phyloP scores from a whole-genome alignment of 2,113 vertebrate genomes.

The Anhinga rufa region DNA sequence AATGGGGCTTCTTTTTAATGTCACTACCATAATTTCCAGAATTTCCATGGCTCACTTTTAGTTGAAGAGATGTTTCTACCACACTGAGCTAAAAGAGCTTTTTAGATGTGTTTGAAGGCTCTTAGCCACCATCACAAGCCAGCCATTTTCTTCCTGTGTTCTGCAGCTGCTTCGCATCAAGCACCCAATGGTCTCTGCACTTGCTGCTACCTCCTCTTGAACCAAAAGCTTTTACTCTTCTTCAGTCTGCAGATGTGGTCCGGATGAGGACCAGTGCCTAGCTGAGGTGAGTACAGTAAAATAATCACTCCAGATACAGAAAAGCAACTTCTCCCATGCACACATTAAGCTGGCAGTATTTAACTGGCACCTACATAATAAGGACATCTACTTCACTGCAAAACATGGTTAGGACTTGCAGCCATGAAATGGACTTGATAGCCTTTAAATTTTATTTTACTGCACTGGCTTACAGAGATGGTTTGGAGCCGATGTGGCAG shows the following conservation, averaged over 20 bases:
- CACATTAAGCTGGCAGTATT: conserved; percentile 21
- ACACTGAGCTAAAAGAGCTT: conserved; percentile 1
- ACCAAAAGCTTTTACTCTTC: neutral
- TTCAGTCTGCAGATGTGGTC: neutral
- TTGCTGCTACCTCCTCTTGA: neutral
- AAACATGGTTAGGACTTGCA: conserved; percentile 38
- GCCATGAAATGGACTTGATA: conserved; percentile 23
- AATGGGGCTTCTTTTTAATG: neutral
- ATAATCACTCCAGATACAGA: neutral
- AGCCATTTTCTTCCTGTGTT: neutral
- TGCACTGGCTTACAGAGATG: conserved; percentile 44
- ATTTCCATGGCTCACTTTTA: neutral
- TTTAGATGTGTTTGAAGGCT: conserved; percentile 15
- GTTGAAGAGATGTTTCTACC: neutral
- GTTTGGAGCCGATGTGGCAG: conserved; percentile 58
- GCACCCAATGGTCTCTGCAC: neutral
- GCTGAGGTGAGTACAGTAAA: neutral
- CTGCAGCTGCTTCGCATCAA: neutral
- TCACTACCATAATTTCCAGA: neutral
- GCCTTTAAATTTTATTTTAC: conserved; percentile 60
- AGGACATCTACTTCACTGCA: conserved; percentile 54
- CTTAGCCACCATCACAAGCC: neutral
- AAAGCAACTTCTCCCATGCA: neutral
- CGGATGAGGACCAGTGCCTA: neutral
- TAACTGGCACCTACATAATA: conserved; percentile 56